These are phyloP conservation scores for Turdus rufiventris DNA, from an alignment of 2,113 vertebrate genomes.

Conservation along the genomic window DNA sequence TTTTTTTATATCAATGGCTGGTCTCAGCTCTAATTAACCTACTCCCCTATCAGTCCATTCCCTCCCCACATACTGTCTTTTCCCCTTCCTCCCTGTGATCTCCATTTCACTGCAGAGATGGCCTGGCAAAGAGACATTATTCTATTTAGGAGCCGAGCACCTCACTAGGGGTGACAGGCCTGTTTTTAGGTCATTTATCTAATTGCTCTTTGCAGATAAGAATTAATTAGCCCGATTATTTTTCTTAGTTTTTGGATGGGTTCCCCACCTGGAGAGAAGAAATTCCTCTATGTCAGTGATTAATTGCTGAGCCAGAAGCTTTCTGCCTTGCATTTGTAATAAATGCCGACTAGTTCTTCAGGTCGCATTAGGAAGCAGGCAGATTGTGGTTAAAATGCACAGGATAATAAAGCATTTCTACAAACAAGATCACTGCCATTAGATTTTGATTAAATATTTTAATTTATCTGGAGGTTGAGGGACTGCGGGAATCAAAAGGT, in stretches of 20 bases:
- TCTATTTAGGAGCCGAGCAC: conserved; percentile 82
- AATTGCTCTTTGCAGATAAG: conserved; percentile 98
- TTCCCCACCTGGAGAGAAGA: conserved; percentile 96
- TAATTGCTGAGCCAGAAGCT: conserved; percentile 91
- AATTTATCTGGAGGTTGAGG: conserved; percentile 63
- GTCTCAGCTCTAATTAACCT: conserved; percentile 91
- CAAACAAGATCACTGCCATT: conserved; percentile 72
- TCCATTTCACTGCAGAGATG: conserved; percentile 74
- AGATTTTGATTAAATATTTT: conserved; percentile 78
- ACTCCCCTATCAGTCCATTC: conserved; percentile 65
- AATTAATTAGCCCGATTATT: conserved; percentile 99
- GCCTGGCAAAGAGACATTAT: conserved; percentile 78
- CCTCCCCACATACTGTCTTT: conserved; percentile 46
- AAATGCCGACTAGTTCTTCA: conserved; percentile 73
- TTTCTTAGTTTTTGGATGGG: conserved; percentile 90
- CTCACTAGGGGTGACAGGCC: conserved; percentile 91
- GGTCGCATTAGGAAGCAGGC: conserved; percentile 72
- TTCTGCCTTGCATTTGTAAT: conserved; percentile 83
- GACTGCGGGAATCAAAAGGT: conserved; percentile 9
- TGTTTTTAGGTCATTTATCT: conserved; percentile 89
- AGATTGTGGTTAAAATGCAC: conserved; percentile 64
- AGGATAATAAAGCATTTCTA: conserved; percentile 70
- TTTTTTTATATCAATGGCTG: conserved; percentile 29
- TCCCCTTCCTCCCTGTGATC: conserved; percentile 68
- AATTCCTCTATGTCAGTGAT: conserved; percentile 94